Conservation (phyloP, 2,888 invertebrate genomes). For the Cylloceria caligata region DNA sequence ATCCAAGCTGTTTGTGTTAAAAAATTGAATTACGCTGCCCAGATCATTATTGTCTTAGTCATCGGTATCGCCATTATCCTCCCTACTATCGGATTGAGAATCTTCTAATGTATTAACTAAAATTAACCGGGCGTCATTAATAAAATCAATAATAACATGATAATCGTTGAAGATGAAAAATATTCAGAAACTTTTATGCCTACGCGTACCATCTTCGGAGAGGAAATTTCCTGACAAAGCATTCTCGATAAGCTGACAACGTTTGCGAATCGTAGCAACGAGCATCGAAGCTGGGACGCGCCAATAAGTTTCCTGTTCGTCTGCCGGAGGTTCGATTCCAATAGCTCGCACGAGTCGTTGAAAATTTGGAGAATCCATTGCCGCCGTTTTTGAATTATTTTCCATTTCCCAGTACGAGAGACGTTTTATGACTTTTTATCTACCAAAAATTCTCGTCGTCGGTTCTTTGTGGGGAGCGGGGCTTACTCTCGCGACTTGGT, state of each 20-base stretch:
- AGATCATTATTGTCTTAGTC: slow-evolving; percentile 52
- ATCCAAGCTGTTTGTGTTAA: not conserved
- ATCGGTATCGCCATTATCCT: slow-evolving; percentile 36
- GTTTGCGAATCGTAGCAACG: slow-evolving; percentile 86
- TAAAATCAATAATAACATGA: not conserved
- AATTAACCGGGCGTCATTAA: not conserved
- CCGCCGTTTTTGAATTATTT: no score
- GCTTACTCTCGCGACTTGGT: slow-evolving; percentile 94
- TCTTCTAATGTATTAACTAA: not conserved
- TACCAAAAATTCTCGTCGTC: slow-evolving; percentile 95
- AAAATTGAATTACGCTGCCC: not conserved
- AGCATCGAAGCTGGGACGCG: slow-evolving; percentile 90
- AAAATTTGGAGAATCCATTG: slow-evolving; percentile 91
- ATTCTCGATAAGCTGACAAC: slow-evolving; percentile 86
- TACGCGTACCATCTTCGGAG: slow-evolving; percentile 72
- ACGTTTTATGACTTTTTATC: slow-evolving; percentile 93
- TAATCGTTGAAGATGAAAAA: not conserved
- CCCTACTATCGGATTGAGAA: slow-evolving; percentile 8
- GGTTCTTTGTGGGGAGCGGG: slow-evolving; percentile 95
- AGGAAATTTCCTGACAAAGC: slow-evolving; percentile 85
- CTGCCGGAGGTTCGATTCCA: slow-evolving; percentile 89
- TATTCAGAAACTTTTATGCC: not conserved
- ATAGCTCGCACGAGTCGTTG: slow-evolving; percentile 89
- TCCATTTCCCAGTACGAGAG: slow-evolving; percentile 98
- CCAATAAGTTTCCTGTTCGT: slow-evolving; percentile 94